A percentile compares a stretch with the other conserved stretches of the same genome.
phyloP scores from a whole-genome alignment of 2,113 vertebrate genomes.

The Thunnus thynnus region DNA sequence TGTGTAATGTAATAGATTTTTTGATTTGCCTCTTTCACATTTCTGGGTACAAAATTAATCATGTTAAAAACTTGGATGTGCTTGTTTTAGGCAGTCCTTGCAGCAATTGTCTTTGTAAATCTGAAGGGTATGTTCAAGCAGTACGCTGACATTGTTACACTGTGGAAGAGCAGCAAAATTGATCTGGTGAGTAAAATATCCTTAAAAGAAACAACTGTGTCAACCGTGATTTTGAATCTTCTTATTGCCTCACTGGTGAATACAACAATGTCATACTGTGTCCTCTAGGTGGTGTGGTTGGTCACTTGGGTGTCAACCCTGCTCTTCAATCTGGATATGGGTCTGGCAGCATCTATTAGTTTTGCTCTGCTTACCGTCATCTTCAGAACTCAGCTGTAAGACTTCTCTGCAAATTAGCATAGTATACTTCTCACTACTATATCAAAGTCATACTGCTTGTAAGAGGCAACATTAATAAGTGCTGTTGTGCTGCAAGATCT shows the following conservation, averaged over 20 bases:
- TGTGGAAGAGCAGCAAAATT: constrained; percentile 90
- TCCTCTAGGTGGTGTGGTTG: constrained; percentile 89
- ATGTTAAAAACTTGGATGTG: not conserved
- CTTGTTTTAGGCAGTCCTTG: constrained; percentile 89
- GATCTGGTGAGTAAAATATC: constrained; percentile 88
- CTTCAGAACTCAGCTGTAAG: constrained; percentile 93
- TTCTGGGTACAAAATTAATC: not conserved
- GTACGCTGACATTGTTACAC: constrained; percentile 83
- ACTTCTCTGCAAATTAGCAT: not conserved
- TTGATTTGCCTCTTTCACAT: not conserved
- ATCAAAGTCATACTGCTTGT: not conserved
- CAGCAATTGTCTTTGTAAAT: constrained; percentile 91
- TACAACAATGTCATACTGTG: not conserved
- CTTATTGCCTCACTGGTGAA: not conserved
- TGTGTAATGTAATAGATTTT: constrained; percentile 1
- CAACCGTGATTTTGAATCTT: not conserved
- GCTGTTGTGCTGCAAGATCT: not conserved
- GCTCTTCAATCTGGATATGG: constrained; percentile 92
- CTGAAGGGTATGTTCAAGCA: constrained; percentile 96
- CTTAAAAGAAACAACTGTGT: not conserved
- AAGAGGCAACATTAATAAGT: not conserved
- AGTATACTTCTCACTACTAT: not conserved
- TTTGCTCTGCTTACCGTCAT: constrained; percentile 93
- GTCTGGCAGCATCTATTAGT: constrained; percentile 87
- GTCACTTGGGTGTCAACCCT: constrained; percentile 92